Base-by-base conservation (phyloP, 2,113 vertebrate species). In the Clarias gariepinus region DNA sequence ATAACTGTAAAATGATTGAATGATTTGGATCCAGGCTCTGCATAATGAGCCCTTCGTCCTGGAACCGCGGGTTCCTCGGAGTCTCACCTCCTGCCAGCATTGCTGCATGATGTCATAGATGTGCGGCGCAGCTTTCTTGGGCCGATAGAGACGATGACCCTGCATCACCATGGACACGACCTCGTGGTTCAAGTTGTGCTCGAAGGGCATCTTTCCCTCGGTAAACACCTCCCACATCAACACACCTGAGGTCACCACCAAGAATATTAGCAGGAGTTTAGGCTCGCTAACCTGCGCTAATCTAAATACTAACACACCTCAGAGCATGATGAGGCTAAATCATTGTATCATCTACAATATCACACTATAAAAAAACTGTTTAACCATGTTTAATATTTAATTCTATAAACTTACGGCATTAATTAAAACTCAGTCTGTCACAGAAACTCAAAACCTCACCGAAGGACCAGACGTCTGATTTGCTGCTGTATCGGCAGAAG, bases 171-270 rank as follows among this genome's bases (percentile, higher is more conserved):
- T 94, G 3, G 94, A 94, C 41, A 99, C 97, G 28, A 99, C 98
- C 92, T 99, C 97, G 11, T 96, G 96, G 90, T 99, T 99, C 66
- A 94, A 95, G 84, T 92, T 96, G 76, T 96, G 95, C 71, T 99
- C 96, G 82, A 97, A 99, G 0, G 98, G 98, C 96, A 98, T 97
- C 81, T 95, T 96, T 25, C 98, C 98, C 90, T 97, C 97, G 0
- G 96, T 97, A 90, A 98, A 99, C 0, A 97, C 94, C 92, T 99
- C 98, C 98, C 97, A 99, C 96, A 99, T 99, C 88, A 98, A 88
- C 90, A 99, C 97, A 86, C 97, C 98, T 98, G 86, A 88, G 61
- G n/a, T 82, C 18, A 83, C 2, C 66, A 11, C 47, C 47, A 47
- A 47, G 47, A 47, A 41, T 21, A 41, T 41, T 11, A 73, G 10